Evolutionary conservation across 2,888 invertebrate genomes (phyloP).

Genomic region (Ennomos erosarius): DNA sequence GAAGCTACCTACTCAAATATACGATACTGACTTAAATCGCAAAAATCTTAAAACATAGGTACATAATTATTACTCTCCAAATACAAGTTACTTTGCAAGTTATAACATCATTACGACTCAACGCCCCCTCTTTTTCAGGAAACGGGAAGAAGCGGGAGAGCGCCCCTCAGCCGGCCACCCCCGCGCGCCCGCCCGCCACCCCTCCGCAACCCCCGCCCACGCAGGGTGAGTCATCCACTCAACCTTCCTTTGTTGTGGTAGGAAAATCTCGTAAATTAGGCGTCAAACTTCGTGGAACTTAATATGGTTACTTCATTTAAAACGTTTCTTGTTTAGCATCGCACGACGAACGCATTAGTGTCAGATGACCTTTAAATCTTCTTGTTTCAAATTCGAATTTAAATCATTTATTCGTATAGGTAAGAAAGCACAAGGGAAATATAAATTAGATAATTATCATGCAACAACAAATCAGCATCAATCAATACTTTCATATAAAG

Average conservation of each 20-base stretch:
- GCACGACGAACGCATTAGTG: too few relatives aligned
- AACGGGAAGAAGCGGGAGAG: slow-evolving; percentile 83
- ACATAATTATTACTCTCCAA: not conserved
- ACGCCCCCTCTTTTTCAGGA: slow-evolving; percentile 64
- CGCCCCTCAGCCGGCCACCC: slow-evolving; percentile 66
- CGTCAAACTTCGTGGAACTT: not conserved
- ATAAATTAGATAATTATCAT: too few relatives aligned
- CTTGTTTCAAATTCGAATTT: too few relatives aligned
- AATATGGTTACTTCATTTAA: not conserved
- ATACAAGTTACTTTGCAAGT: slow-evolving; percentile 6
- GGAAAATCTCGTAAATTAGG: slow-evolving; percentile 5
- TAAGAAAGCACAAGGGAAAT: too few relatives aligned
- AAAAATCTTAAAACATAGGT: too few relatives aligned
- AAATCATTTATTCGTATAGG: too few relatives aligned
- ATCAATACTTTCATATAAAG: too few relatives aligned
- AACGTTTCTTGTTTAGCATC: too few relatives aligned
- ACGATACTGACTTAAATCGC: not conserved
- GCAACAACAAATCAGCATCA: too few relatives aligned
- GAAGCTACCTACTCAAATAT: too few relatives aligned
- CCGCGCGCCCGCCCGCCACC: slow-evolving; percentile 65
- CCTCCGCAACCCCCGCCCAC: slow-evolving; percentile 67
- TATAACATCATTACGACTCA: slow-evolving; percentile 32
- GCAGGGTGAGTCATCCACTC: slow-evolving; percentile 70
- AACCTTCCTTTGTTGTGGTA: slow-evolving; percentile 12
- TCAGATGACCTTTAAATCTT: too few relatives aligned